Conservation (phyloP, 2,113 vertebrate genomes). For the Muntiacus reevesi region DNA sequence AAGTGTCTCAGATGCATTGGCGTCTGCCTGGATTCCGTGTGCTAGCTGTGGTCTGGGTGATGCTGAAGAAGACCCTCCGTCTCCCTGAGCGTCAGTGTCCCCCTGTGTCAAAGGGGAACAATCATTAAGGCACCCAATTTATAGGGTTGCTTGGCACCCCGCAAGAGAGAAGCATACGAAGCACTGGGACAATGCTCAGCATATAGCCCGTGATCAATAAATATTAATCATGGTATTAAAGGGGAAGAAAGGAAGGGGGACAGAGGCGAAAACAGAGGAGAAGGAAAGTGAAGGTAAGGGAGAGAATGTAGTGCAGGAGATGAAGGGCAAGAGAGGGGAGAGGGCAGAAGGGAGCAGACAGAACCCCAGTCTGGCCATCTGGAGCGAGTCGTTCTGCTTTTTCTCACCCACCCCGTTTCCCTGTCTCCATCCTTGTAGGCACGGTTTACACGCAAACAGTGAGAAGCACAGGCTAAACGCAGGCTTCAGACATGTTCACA, state of each 20-base stretch:
- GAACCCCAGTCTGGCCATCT: not conserved
- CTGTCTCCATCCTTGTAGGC: not conserved
- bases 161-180: not conserved
- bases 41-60: fast-evolving
- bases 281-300: not conserved
- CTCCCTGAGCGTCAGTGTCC: not conserved
- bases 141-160: not conserved
- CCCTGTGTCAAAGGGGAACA: not conserved
- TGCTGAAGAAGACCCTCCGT: fast-evolving
- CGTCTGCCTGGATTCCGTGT: fast-evolving
- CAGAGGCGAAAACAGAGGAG: not conserved
- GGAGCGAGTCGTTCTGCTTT: not conserved
- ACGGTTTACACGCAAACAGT: not conserved
- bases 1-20: fast-evolving
- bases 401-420: not conserved
- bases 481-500: fast-evolving
- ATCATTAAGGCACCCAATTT: not conserved
- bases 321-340: not conserved
- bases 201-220: not conserved
- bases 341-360: not conserved
- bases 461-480: not conserved
- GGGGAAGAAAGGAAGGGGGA: not conserved
- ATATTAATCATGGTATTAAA: not conserved
- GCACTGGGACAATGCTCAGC: not conserved
- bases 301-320: not conserved